These are phyloP conservation scores for Noctua janthe DNA, from an alignment of 2,888 invertebrate species.

Conservation along the genomic window DNA sequence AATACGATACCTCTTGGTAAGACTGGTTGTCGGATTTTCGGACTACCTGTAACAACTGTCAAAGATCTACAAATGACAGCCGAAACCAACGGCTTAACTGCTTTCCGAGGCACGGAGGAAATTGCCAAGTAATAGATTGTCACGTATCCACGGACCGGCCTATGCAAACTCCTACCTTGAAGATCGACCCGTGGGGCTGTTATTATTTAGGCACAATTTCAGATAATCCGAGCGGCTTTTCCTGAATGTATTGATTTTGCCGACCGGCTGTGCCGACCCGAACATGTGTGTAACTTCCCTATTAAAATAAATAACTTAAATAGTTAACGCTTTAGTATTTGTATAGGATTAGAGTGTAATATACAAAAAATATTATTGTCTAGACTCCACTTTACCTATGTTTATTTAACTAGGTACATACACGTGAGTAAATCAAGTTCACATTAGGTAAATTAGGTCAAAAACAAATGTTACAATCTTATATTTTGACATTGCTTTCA, in stretches of 20 bases:
- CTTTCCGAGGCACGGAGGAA: no score
- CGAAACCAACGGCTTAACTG: no score
- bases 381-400: slow-evolving; percentile 5
- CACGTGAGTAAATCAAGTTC: slow-evolving; percentile 18
- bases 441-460: not conserved
- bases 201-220: not conserved
- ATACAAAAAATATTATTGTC: not conserved
- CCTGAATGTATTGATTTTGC: not conserved
- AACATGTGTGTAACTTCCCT: not conserved
- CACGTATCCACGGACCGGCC: no score
- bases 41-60: no score
- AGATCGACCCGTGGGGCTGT: no score
- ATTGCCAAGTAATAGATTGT: no score
- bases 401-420: slow-evolving; percentile 10
- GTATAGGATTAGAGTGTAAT: not conserved
- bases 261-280: not conserved
- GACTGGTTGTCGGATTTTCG: no score
- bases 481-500: not conserved
- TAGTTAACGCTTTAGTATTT: not conserved
- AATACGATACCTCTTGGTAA: no score
- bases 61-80: no score
- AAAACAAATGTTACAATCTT: not conserved
- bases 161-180: no score
- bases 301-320: not conserved
- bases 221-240: not conserved